phyloP scores from a whole-genome alignment of 2,797 vertebrate genomes.

The Chelonia mydas region DNA sequence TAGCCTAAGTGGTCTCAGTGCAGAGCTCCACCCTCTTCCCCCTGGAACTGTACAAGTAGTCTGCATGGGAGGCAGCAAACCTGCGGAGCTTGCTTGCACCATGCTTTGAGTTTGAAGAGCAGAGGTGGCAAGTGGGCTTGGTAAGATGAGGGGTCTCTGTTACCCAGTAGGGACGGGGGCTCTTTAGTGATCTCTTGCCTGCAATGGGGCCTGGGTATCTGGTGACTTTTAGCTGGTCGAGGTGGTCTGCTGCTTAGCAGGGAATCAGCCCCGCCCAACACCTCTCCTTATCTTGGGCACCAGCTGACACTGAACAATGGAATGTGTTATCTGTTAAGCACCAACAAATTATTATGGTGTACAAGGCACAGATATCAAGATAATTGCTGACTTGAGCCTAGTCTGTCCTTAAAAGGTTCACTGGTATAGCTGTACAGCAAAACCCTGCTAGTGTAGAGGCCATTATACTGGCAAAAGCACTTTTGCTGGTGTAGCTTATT shows the following conservation, averaged over 20 bases:
- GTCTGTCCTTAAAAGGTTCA: not conserved
- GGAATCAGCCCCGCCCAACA: not conserved
- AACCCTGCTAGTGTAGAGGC: not conserved
- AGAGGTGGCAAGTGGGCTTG: not conserved
- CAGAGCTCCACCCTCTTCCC: not conserved
- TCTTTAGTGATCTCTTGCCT: fast-evolving
- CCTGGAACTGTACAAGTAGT: not conserved
- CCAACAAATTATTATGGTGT: not conserved
- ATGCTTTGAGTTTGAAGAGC: not conserved
- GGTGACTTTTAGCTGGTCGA: not conserved
- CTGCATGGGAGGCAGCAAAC: not conserved
- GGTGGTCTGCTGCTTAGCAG: not conserved
- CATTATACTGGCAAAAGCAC: not conserved
- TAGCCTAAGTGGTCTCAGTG: not conserved
- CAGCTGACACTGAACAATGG: fast-evolving
- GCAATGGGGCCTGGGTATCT: not conserved
- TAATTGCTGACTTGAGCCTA: not conserved
- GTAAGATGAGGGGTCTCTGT: not conserved
- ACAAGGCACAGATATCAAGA: not conserved
- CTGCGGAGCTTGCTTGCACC: not conserved
- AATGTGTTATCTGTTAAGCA: not conserved
- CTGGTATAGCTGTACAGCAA: not conserved
- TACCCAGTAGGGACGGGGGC: fast-evolving
- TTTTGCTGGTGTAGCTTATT: not conserved
- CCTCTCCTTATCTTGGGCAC: not conserved